These are phyloP conservation scores for Conger conger DNA, from an alignment of 2,113 vertebrate species.

Conservation along the genomic window DNA sequence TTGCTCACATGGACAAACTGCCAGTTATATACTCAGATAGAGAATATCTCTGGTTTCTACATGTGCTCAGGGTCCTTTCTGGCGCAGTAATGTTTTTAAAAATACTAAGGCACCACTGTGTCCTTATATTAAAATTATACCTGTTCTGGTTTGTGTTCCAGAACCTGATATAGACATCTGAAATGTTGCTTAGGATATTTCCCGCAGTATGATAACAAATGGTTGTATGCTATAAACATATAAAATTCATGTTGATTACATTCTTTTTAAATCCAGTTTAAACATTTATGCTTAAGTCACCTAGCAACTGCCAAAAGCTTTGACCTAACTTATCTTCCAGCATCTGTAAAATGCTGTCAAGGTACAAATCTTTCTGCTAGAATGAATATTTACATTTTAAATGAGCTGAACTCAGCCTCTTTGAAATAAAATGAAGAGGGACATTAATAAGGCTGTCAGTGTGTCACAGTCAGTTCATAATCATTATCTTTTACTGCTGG, in stretches of 20 bases:
- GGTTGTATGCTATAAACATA: neutral
- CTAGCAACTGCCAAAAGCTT: neutral
- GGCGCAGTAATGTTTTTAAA: neutral
- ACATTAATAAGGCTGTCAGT: neutral
- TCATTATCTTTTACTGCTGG: neutral
- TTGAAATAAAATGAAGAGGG: neutral
- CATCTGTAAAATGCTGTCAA: neutral
- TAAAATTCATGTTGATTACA: neutral
- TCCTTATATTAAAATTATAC: neutral
- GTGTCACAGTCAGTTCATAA: neutral
- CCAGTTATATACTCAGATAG: neutral
- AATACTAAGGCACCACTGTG: neutral
- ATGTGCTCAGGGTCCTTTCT: neutral
- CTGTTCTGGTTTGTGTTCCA: neutral
- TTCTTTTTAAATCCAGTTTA: too few relatives aligned
- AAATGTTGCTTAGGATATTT: neutral
- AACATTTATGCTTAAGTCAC: too few relatives aligned
- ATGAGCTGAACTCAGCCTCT: neutral
- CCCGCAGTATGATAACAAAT: neutral
- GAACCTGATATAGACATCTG: neutral
- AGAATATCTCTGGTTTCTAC: conserved; percentile 3
- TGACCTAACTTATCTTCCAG: neutral
- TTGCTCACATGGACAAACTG: neutral
- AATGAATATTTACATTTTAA: neutral
- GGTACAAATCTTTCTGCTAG: neutral